These are phyloP conservation scores for Rhegmatorhina hoffmannsi DNA, from an alignment of 2,113 vertebrate genomes.

Conservation along the genomic window DNA sequence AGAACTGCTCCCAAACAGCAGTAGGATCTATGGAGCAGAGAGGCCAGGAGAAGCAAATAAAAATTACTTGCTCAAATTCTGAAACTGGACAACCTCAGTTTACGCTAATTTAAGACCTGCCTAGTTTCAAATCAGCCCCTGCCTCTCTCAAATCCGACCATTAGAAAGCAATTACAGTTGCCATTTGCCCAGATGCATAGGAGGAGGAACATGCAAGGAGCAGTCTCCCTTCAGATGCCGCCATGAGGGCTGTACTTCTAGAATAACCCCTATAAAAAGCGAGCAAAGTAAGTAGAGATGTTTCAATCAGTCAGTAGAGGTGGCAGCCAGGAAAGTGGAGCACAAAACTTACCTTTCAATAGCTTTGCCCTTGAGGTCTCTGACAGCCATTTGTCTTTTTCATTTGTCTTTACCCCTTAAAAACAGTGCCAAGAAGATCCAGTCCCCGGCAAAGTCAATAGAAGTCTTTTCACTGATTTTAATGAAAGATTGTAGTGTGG, in stretches of 20 bases:
- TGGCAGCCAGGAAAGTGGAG: background rate
- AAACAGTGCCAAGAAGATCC: background rate
- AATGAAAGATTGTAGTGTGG: background rate
- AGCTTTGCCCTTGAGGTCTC: background rate
- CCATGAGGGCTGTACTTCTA: background rate
- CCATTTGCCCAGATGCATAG: background rate
- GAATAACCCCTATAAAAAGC: background rate
- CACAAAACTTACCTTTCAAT: background rate
- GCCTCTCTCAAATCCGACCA: background rate
- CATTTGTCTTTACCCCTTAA: background rate
- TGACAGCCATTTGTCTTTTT: background rate
- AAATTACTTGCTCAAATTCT: background rate
- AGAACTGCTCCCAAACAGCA: background rate
- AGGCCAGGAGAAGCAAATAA: background rate
- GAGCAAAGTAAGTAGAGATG: fast-evolving
- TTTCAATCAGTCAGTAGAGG: background rate
- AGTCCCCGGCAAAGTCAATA: background rate
- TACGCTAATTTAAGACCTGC: background rate
- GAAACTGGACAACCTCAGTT: background rate
- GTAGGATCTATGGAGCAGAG: background rate
- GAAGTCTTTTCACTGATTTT: background rate
- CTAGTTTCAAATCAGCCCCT: background rate
- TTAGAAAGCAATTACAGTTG: background rate
- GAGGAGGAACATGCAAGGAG: background rate
- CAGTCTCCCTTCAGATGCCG: background rate